Base-by-base conservation (phyloP, 35 echinoderm and acorn worm species). In the Apostichopus parvimensis region DNA sequence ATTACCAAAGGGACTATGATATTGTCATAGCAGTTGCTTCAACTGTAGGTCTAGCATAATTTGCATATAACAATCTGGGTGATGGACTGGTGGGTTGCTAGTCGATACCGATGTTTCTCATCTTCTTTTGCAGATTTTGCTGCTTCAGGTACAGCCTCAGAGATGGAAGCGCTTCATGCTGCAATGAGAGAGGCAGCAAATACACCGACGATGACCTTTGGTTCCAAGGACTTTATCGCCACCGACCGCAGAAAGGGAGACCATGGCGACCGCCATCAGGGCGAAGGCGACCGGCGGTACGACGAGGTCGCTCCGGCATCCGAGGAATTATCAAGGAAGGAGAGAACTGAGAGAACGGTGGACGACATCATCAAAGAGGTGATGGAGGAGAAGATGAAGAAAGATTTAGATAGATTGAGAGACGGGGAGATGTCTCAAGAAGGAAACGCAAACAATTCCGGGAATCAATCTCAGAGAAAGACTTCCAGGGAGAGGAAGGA, bases 101-200 rank as follows among this genome's bases (percentile, higher is more conserved):
- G n/a, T 20, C 12, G 68, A 72, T 20, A 6, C n/a, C 34, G 3
- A 0, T 45, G 2, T 45, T 45, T 45, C 34, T 4, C 34, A 4
- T 23, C 12, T 17, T 87, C 26, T 66, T 20, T 15, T 88, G 79
- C 53, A 68, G 70, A 56, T 65, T 89, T 66, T 26, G 28, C 6
- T 12, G 73, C 52, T 28, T 90, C 95, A 53, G 97, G 88, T 9
- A 96, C 97, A 59, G 85, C 95, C 34, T 92, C 93, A 66, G 93
- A 99, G 15, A 79, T 99, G 75, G 97, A 99, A 56, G 97, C 97
- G 15, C 78, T 99, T 21, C 97, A 99, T 21, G 97, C 93, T 20
- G 92, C 90, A 21, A 55, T 96, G 56, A 94, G 93, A 64, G 89
- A 96, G 60, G 97, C 97, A 4, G 96, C 94, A 4, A 86, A 91